These are phyloP conservation scores for Lomographa bimaculata DNA, from an alignment of 2,888 invertebrate species.

Conservation along the genomic window DNA sequence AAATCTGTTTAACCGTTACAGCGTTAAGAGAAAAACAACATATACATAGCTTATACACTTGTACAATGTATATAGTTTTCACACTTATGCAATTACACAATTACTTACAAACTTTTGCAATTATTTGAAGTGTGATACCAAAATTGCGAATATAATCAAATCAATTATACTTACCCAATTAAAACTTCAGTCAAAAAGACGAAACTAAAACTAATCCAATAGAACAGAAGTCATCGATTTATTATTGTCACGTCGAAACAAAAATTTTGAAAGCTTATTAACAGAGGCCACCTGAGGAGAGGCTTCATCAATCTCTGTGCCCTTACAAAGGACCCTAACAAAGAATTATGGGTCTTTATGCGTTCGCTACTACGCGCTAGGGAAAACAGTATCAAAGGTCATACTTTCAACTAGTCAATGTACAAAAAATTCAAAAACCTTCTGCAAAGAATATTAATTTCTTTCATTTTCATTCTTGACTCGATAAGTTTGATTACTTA, in stretches of 20 bases:
- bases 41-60: too few relatives aligned
- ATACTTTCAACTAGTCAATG: too few relatives aligned
- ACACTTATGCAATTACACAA: too few relatives aligned
- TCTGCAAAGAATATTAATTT: too few relatives aligned
- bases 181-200: conserved; percentile 11
- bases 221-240: conserved; percentile 52
- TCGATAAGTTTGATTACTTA: too few relatives aligned
- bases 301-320: conserved; percentile 70
- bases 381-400: conserved; percentile 10
- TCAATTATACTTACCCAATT: conserved; percentile 3
- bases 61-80: too few relatives aligned
- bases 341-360: conserved; percentile 77
- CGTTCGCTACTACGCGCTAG: conserved; percentile 60
- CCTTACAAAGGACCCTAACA: conserved; percentile 71
- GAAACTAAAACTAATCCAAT: conserved; percentile 39
- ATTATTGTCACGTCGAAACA: conserved; percentile 46
- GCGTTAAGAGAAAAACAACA: too few relatives aligned
- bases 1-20: too few relatives aligned
- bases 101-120: too few relatives aligned
- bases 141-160: neutral
- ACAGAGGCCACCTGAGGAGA: conserved; percentile 76
- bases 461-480: too few relatives aligned
- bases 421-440: too few relatives aligned
- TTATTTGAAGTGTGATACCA: too few relatives aligned
- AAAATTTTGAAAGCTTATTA: conserved; percentile 72